Evolutionary conservation across 1,140 invertebrate genomes (phyloP), one percentile per base, ranked within the genome.

Genomic region (Drosophila ambigua): DNA sequence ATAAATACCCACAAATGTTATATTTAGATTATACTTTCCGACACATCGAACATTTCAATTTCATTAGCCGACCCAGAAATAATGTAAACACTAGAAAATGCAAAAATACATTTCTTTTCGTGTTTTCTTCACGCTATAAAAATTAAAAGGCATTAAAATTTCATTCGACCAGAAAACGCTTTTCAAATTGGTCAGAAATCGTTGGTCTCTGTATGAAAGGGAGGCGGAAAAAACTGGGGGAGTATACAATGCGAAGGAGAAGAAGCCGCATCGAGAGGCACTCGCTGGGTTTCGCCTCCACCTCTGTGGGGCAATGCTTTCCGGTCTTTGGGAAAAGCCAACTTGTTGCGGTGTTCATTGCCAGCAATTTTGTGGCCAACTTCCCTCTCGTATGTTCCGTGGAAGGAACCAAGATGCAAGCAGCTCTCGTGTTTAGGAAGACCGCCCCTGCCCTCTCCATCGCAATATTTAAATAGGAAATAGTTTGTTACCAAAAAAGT

Each of bases 11-110:
- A 44, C 45, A 71, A 69, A 24, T 28, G 35, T 69, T 69, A 69
- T 57, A 57, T 68, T 57, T 69, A 69, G 64, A 49, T 39, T 13
- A 39, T 39, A 68, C 35, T 16, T 69, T 69, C 15, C 45, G 44
- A 69, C 31, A 65, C 48, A 69, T 68, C 66, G 66, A 69, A 69
- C 50, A 68, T 69, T 69, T 69, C 64, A 69, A 69, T 69, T 69
- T 69, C 66, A 57, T 69, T 69, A 69, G 64, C 66, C 28, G 57
- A 49, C 66, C 20, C 24, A 44, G 50, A 68, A 13, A 49, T 68
- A 69, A 69, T 69, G 66, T 69, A 69, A 69, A 69, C 66, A 69
- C 8, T 23, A 53, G 46, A 66, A 48, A 55, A 51, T 44, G 16
- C 46, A 41, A 39, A 28, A 24, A 5, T 13, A 68, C 15, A 23